Evolutionary conservation across 2,797 vertebrate species (phyloP).

Genomic region (Diceros bicornis): DNA sequence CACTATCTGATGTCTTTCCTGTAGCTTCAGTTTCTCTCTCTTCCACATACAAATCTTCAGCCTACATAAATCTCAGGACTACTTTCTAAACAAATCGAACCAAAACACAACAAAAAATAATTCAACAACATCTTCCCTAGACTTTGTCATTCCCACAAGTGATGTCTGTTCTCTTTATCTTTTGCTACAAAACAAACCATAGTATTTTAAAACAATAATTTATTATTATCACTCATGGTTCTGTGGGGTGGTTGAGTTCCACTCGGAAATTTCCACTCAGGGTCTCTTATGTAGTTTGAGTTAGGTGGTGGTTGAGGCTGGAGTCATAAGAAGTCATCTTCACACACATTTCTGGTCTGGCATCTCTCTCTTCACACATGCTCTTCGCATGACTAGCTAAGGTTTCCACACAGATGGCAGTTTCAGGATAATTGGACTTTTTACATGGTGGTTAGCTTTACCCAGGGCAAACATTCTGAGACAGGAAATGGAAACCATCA

Average conservation of each 20-base stretch:
- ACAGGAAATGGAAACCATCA: neutral
- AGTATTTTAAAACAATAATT: neutral
- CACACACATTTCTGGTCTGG: neutral
- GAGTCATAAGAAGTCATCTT: neutral
- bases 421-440: neutral
- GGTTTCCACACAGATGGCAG: neutral
- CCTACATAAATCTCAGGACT: neutral
- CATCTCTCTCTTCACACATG: neutral
- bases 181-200: slow-evolving; percentile 3
- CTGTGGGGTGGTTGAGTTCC: neutral
- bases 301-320: neutral
- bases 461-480: neutral
- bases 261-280: neutral
- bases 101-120: neutral
- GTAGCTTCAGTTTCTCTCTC: neutral
- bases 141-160: neutral
- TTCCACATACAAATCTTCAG: neutral
- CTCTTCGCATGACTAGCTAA: neutral
- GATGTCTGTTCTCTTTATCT: neutral
- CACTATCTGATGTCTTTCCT: neutral
- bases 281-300: neutral
- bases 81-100: neutral
- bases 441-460: neutral
- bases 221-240: neutral
- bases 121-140: neutral